Base-by-base conservation (phyloP, 1,140 invertebrate species). In the Achatina immaculata region DNA sequence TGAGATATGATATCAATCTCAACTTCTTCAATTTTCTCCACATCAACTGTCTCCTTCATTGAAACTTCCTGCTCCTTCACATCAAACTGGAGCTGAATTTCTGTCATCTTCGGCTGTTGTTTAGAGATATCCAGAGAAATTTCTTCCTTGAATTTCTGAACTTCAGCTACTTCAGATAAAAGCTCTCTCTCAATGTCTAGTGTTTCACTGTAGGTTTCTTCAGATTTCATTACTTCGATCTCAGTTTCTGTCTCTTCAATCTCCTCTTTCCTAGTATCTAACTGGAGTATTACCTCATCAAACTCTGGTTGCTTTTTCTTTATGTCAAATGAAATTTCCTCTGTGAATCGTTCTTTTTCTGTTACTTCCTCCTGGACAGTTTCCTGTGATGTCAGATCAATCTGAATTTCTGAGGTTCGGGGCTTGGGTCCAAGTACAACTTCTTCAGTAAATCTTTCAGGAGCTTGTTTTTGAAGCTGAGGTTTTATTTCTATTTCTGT, bases 221-320 rank as follows among this genome's bases (percentile, higher is more conserved):
- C 75, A 36, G 81, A 51, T n/a, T n/a, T n/a, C 28, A n/a, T 38
- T 11, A 62, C 58, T 36, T 82, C 76, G 55, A 75, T 45, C 19
- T 42, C 68, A 45, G n/a, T 42, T 45, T 81, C 43, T 62, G 36
- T 19, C 42, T 74, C 71, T 40, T 28, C 21, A 78, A 58, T 81
- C 43, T 75, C 86, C 55, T 81, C 77, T 78, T 74, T 79, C 62
- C 34, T 74, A 66, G 66, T 78, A 69, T 95, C 95, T 89, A 93
- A 92, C 62, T 94, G 93, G 31, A 95, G 95, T 95, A 95, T 96
- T 68, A 94, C 92, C 42, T 96, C 96, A 74, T 95, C 93, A 89
- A 97, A 95, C 78, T 96, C 94, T 48, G 95, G 92, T 28, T 93
- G 94, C 0, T 96, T 95, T 0, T 95, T 94, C 3, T 94, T 94